Evolutionary conservation across 2,113 vertebrate species (phyloP), one percentile per base, ranked within the genome.

Genomic region (Pristiophorus japonicus): DNA sequence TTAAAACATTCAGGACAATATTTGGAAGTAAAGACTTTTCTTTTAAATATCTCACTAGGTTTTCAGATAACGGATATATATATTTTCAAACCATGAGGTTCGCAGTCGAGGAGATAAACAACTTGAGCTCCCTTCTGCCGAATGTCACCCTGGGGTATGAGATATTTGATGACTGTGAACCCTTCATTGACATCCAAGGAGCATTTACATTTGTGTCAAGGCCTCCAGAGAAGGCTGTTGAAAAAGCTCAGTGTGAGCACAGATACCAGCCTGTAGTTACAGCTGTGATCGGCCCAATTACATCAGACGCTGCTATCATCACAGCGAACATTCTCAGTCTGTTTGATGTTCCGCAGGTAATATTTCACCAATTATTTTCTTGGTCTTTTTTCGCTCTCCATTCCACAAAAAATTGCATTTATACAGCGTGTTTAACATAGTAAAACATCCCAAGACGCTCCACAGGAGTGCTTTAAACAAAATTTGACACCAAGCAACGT

Each of bases 31-130:
- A 90, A 34, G 11, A 34, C 30, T 0, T 0, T 59, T 59, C 24
- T 34, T n/a, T 34, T 34, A 90, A 62, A 90, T 59, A 90, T 90
- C 30, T 90, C 51, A 14, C 27, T 55, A 94, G 91, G n/a, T 94
- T 94, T 94, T 94, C 91, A 45, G 34, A 27, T 4, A 27, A 98
- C 59, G 97, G 98, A 95, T 98, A 97, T 96, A 97, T 97, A 96
- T 95, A 98, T 90, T 96, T 98, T 97, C 98, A 98, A 96, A 98
- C 98, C 96, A 97, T 98, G 97, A 97, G 97, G 95, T 98, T 98
- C 4, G 97, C 98, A 0, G 96, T 98, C 47, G 98, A 98, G 22
- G 97, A 98, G 96, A 98, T 99, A 95, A 98, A 98, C 96, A 98
- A 97, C 14, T 95, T 88, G 70, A 97, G 96, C 1, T 0, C 45